Conservation (phyloP, 2,888 invertebrate species). For the Agonopterix subpropinquella region DNA sequence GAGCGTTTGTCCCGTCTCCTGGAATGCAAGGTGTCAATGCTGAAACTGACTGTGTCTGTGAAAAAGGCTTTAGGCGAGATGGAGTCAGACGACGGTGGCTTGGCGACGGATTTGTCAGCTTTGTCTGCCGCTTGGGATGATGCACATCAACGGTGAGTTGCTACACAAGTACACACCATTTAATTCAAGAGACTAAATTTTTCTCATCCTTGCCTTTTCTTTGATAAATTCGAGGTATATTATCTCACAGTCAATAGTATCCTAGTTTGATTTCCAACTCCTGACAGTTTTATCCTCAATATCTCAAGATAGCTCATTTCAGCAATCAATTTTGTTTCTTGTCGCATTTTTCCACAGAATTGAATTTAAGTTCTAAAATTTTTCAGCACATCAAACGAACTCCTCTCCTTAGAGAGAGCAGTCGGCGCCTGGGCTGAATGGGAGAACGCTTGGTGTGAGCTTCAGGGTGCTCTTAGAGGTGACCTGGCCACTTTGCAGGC, state of each 20-base stretch:
- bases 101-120: slow-evolving; percentile 80
- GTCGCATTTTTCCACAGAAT: neutral
- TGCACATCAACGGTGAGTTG: slow-evolving; percentile 77
- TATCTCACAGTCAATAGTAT: too few species aligned
- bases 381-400: slow-evolving; percentile 81
- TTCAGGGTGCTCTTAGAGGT: slow-evolving; percentile 84
- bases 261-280: too few species aligned
- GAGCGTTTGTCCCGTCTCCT: slow-evolving; percentile 69
- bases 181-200: too few species aligned
- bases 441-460: slow-evolving; percentile 83
- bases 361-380: slow-evolving; percentile 14
- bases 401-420: slow-evolving; percentile 82
- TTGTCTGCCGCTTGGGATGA: slow-evolving; percentile 83
- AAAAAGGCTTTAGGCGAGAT: slow-evolving; percentile 72
- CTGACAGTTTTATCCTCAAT: neutral
- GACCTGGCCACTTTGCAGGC: slow-evolving; percentile 72
- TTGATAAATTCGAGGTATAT: too few species aligned
- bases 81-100: slow-evolving; percentile 57
- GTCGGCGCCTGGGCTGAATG: slow-evolving; percentile 85
- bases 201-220: too few species aligned
- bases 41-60: slow-evolving; percentile 75
- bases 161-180: too few species aligned
- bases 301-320: neutral
- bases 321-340: too few species aligned
- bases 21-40: slow-evolving; percentile 74